Conservation (phyloP, 2,113 vertebrate genomes). For the Pogonocichla stellata region DNA sequence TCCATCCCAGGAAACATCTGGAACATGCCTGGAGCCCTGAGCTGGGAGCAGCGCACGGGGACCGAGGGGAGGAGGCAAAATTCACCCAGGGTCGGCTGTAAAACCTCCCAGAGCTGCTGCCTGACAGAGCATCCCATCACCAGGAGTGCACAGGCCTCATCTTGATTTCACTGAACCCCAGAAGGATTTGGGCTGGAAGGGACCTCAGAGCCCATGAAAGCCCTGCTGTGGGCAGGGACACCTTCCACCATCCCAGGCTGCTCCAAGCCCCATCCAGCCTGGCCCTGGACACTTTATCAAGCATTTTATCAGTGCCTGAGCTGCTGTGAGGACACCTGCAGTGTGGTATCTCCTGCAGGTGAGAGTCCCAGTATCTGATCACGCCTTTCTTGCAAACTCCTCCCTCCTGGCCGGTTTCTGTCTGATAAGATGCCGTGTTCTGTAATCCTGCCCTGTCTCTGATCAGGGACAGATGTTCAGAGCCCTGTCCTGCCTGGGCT, state of each 20-base stretch:
- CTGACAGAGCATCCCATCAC: not conserved
- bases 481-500: not conserved
- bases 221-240: not conserved
- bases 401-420: not conserved
- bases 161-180: not conserved
- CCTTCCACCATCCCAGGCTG: not conserved
- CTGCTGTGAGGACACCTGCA: not conserved
- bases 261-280: not conserved
- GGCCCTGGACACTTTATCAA: not conserved
- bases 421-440: not conserved
- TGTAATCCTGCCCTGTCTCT: not conserved
- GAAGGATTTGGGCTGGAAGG: not conserved
- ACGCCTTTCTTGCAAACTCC: not conserved
- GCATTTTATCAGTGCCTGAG: not conserved
- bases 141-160: not conserved
- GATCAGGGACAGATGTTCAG: not conserved
- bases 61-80: not conserved
- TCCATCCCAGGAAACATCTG: not conserved
- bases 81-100: not conserved
- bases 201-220: not conserved
- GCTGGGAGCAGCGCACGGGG: not conserved
- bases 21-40: not conserved
- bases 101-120: not conserved
- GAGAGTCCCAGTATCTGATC: not conserved
- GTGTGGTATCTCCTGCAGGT: not conserved